phyloP scores from a whole-genome alignment of 2,797 vertebrate species.

The Platyrinchus mystaceus region DNA sequence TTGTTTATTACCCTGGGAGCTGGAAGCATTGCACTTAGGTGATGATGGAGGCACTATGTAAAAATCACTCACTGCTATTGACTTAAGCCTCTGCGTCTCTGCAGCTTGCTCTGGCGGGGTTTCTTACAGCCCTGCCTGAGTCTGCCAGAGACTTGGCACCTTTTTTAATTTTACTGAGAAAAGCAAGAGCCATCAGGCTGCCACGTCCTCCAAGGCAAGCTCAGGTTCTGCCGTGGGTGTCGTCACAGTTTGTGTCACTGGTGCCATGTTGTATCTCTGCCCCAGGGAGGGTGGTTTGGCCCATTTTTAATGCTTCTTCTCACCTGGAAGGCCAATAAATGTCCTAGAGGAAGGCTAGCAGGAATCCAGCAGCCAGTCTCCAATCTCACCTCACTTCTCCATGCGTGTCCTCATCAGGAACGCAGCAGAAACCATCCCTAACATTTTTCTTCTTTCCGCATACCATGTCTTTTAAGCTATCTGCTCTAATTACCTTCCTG shows the following conservation, averaged over 20 bases:
- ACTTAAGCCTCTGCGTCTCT: background rate
- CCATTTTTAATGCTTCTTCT: background rate
- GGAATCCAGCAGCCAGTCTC: background rate
- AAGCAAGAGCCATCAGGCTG: background rate
- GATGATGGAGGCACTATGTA: background rate
- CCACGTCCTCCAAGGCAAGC: background rate
- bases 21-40: background rate
- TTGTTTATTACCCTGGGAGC: background rate
- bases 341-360: background rate
- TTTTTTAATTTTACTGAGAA: background rate
- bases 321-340: background rate
- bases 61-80: background rate
- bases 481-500: background rate
- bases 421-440: background rate
- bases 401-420: accelerated
- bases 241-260: background rate
- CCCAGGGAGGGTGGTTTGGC: background rate
- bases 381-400: background rate
- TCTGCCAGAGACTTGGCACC: background rate
- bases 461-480: background rate
- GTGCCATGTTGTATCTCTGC: background rate
- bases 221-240: background rate
- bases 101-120: background rate
- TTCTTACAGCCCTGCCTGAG: background rate
- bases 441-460: background rate